Conservation (phyloP, 1,140 invertebrate species). For the Drosophila ercepeae region DNA sequence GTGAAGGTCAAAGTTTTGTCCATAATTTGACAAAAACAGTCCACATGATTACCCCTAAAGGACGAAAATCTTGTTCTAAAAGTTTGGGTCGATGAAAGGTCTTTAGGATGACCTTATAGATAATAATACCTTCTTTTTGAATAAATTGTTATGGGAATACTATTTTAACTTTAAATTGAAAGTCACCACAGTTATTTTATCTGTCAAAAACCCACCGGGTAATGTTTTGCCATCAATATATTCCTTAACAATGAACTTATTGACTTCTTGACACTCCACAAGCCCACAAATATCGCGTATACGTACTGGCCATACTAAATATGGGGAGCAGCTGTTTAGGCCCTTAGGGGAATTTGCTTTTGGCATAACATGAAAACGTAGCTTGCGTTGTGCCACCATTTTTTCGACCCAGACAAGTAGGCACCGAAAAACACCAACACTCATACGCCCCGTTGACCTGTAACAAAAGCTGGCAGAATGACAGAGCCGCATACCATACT, state of each 20-base stretch:
- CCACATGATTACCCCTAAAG: too few relatives aligned
- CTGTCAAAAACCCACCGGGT: too few relatives aligned
- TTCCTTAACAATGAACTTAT: constrained; percentile 18
- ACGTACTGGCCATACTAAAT: constrained; percentile 10
- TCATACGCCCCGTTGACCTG: constrained; percentile 41
- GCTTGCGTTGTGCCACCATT: constrained; percentile 25
- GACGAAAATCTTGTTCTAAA: too few relatives aligned
- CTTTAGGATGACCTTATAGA: too few relatives aligned
- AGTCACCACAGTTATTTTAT: too few relatives aligned
- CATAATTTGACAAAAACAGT: too few relatives aligned
- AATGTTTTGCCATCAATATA: too few relatives aligned
- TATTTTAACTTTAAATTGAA: too few relatives aligned
- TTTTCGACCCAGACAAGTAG: constrained; percentile 54
- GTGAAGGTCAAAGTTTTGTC: constrained; percentile 29
- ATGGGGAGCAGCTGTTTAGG: constrained; percentile 17
- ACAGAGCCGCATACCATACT: constrained; percentile 36
- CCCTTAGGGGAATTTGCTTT: constrained; percentile 14
- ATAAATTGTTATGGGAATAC: too few relatives aligned
- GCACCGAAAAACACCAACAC: constrained; percentile 39
- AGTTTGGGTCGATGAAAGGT: too few relatives aligned
- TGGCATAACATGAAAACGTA: constrained; percentile 29
- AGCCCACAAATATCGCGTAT: not conserved
- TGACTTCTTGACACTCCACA: constrained; percentile 24
- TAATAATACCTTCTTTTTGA: too few relatives aligned
- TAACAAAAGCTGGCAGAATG: constrained; percentile 50